phyloP scores from a whole-genome alignment of 2,797 vertebrate species.

The Onychomys arenicola region DNA sequence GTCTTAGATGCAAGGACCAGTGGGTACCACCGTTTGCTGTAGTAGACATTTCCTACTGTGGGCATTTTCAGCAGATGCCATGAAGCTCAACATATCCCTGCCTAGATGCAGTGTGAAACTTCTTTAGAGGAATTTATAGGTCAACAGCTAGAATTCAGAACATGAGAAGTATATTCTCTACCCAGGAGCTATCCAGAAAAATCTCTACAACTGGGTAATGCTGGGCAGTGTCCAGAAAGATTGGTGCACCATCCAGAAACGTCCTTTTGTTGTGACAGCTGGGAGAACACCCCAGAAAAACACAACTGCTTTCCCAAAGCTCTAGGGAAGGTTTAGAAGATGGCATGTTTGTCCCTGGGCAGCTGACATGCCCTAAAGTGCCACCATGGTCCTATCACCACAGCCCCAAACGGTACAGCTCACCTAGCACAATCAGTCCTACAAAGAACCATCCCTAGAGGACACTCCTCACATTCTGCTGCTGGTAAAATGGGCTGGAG shows the following conservation, averaged over 20 bases:
- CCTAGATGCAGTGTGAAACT: background rate
- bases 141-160: background rate
- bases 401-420: background rate
- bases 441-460: too few relatives aligned
- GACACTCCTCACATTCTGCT: fast-evolving
- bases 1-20: background rate
- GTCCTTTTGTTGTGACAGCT: fast-evolving
- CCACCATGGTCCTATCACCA: fast-evolving
- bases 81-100: background rate
- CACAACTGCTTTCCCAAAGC: background rate
- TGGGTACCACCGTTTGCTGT: background rate
- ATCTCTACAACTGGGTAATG: background rate
- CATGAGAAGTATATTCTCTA: background rate
- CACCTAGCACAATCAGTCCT: fast-evolving
- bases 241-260: too few relatives aligned
- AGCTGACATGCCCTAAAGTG: background rate
- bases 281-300: background rate
- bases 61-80: background rate
- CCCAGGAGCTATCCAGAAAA: background rate
- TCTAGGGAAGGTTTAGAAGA: background rate
- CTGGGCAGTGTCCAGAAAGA: background rate
- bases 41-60: background rate
- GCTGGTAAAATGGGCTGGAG: background rate
- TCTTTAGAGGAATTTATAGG: background rate
- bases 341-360: fast-evolving